Percentiles rank a stretch among this genome's conserved stretches.
phyloP scores from a whole-genome alignment of 2,113 vertebrate species.

The Cryptotis parvus region DNA sequence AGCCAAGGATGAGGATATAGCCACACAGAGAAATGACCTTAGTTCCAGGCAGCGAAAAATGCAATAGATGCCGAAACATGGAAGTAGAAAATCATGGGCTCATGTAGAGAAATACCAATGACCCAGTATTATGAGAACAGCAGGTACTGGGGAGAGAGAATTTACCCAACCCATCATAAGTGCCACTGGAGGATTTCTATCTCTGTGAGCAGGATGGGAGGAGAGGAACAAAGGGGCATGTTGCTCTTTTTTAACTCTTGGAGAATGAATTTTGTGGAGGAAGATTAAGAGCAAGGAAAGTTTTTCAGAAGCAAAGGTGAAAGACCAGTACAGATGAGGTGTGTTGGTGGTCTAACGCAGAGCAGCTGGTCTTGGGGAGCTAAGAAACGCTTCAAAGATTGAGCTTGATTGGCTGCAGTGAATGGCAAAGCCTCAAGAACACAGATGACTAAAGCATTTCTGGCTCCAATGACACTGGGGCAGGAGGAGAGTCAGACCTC shows the following conservation, averaged over 20 bases:
- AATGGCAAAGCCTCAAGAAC: not conserved
- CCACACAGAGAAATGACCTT: not conserved
- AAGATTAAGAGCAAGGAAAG: not conserved
- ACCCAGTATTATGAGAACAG: not conserved
- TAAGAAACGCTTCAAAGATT: not conserved
- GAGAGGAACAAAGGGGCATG: no score
- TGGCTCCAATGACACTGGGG: not conserved
- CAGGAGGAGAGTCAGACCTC: no score
- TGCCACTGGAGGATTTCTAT: not conserved
- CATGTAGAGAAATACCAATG: not conserved
- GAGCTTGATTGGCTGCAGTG: not conserved
- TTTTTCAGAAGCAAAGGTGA: not conserved
- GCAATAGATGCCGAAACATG: not conserved
- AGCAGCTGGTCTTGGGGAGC: not conserved
- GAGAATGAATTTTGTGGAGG: not conserved
- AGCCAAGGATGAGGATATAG: not conserved
- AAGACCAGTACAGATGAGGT: not conserved
- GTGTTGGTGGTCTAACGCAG: not conserved
- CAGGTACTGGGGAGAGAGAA: not conserved
- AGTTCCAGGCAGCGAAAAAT: not conserved
- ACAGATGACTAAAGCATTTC: not conserved
- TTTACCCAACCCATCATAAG: not conserved
- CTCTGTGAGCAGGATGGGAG: no score
- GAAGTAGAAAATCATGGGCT: not conserved
- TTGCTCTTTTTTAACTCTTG: not conserved